Conservation (phyloP, 1,140 invertebrate genomes). For the Aphis gossypii region DNA sequence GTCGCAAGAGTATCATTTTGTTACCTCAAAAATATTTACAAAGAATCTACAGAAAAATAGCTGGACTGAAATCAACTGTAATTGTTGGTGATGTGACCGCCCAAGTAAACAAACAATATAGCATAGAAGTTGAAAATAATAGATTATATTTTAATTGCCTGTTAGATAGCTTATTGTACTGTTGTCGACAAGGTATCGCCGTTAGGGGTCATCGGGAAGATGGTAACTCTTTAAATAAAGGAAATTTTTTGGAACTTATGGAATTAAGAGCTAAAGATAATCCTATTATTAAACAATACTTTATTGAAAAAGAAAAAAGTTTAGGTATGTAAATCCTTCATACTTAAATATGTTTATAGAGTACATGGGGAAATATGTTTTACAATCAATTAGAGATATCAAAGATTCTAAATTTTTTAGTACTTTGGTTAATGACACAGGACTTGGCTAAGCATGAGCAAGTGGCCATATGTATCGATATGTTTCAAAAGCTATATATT, state of each 20-base stretch:
- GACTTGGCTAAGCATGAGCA: constrained; percentile 28
- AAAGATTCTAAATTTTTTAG: neutral
- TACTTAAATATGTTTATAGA: constrained; percentile 20
- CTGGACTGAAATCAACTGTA: constrained; percentile 6
- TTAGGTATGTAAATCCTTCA: constrained; percentile 6
- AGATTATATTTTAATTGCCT: neutral
- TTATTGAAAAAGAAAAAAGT: constrained; percentile 45
- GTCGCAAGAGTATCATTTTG: no score
- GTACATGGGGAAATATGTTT: constrained; percentile 12
- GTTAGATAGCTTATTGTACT: constrained; percentile 33
- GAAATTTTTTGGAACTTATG: constrained; percentile 13
- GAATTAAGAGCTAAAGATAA: constrained; percentile 29
- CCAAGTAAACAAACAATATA: neutral
- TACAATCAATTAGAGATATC: neutral
- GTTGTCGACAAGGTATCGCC: constrained; percentile 16
- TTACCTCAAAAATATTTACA: no score
- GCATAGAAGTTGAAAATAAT: constrained; percentile 2
- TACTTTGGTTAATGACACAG: constrained; percentile 29
- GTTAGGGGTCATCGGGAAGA: constrained; percentile 28
- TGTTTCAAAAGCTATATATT: constrained; percentile 6
- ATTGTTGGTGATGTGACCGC: neutral
- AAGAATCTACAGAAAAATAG: neutral
- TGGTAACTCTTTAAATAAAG: constrained; percentile 32
- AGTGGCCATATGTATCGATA: constrained; percentile 36
- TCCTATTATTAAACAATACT: constrained; percentile 48